Percentiles rank a stretch among this genome's conserved stretches.
Evolutionary conservation across 2,888 invertebrate genomes (phyloP).

Genomic region (Serripes groenlandicus): DNA sequence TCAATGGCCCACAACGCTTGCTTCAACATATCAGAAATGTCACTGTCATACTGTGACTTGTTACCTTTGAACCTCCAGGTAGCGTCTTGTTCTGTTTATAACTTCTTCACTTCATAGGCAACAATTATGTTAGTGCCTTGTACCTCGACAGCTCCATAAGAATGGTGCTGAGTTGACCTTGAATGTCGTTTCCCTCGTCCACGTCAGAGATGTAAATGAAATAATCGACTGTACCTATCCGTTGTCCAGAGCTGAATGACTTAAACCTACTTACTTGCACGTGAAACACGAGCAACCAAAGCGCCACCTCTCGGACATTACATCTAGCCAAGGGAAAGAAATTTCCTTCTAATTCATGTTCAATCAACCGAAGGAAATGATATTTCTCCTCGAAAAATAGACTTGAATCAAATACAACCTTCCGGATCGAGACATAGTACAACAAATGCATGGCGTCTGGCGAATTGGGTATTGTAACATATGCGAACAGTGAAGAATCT

Average conservation of each 20-base stretch:
- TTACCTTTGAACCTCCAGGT: slow-evolving; percentile 7
- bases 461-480: too few relatives aligned
- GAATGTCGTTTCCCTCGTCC: not conserved
- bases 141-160: slow-evolving; percentile 13
- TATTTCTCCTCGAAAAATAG: too few relatives aligned
- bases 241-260: slow-evolving; percentile 24
- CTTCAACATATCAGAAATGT: not conserved
- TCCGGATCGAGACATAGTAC: too few relatives aligned
- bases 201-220: too few relatives aligned
- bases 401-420: too few relatives aligned
- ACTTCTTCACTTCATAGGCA: not conserved
- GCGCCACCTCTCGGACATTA: too few relatives aligned
- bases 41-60: slow-evolving; percentile 1
- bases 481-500: too few relatives aligned
- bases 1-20: slow-evolving; percentile 9
- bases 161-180: not conserved
- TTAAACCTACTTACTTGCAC: too few relatives aligned
- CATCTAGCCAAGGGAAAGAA: too few relatives aligned
- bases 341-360: slow-evolving; percentile 24
- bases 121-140: slow-evolving; percentile 8
- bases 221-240: too few relatives aligned
- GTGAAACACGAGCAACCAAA: too few relatives aligned
- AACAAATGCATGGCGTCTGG: too few relatives aligned
- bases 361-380: slow-evolving; percentile 19
- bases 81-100: not conserved